Base-by-base conservation (phyloP, 2,113 vertebrate species). In the Baryphthengus martii region DNA sequence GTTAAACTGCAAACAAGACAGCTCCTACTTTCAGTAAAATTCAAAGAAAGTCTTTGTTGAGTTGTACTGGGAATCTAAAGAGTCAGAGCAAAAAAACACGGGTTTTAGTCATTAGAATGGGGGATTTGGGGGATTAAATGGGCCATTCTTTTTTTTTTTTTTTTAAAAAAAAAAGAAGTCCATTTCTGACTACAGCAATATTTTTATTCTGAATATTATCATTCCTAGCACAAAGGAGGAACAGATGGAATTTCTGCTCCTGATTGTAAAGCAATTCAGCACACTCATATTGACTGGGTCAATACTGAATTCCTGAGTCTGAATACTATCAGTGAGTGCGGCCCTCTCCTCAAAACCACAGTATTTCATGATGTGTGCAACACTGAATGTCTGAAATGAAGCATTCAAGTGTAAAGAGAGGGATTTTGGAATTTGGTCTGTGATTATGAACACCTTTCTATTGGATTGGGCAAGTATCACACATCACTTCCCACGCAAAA, bases 1-100 rank as follows among this genome's bases (percentile, higher is more conserved):
- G 77, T 76, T 82, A 88, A 82, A 78, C 33, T 91, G 84, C 70
- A 95, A 96, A 96, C 89, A 94, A 90, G 40, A 26, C 39, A 61
- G 73, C 42, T 92, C 89, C 55, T 29, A 37, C 39, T 67, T 86
- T 52, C 56, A 86, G 52, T 63, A 86, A 77, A 90, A 90, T 71
- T 71, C 72, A 89, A 71, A 93, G 55, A 45, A 73, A 88, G 7
- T 29, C 56, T 92, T 84, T 7, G 1, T 71, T 19, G 13, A 73
- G 17, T 56, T 71, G n/a, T 58, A 71, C 16, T 39, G 55, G 31
- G 53, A 90, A 58, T 37, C 59, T 45, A 40, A 73, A 85, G 31
- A 56, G 19, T 25, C 85, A 62, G 67, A 62, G 53, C 4, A 76
- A 83, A 92, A 47, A 1, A 33, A 5, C n/a, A 52, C 2, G 0